Base-by-base conservation (phyloP, 2,113 vertebrate species). In the Hippocampus barbouri region DNA sequence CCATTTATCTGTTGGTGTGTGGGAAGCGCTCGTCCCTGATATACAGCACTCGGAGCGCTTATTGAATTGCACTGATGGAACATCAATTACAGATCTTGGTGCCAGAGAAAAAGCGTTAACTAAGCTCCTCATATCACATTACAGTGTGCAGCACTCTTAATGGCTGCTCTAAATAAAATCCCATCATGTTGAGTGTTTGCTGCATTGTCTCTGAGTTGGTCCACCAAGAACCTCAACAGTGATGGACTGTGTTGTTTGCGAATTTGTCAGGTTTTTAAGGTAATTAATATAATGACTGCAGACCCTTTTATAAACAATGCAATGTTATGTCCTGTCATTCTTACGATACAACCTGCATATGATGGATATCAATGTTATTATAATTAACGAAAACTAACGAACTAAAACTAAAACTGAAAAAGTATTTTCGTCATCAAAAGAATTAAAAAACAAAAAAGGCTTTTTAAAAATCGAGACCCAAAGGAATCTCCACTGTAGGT, bases 51-150 rank as follows among this genome's bases (percentile, higher is more conserved):
- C 88, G 83, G 70, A 83, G 79, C 66, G 72, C 40, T 86, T 86
- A 91, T 88, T 84, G 80, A 88, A 89, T 91, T 91, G 88, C 88
- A 86, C 82, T 85, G 83, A 91, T 89, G 85, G 77, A 87, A 82
- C 85, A 88, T 88, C 79, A 89, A 86, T 86, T 86, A 83, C 77
- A 76, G 75, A 82, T 59, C 68, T 77, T 76, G 66, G 57, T 72
- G 79, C 66, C 70, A 77, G 79, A 83, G 74, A 83, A 74, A 71
- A 68, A 68, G 53, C 43, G 72, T 80, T 80, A 76, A 87, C 79
- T 72, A 75, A 75, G 63, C 76, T 72, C 72, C 73, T 78, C 64
- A 53, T 80, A 87, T 89, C 66, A 68, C 69, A 68, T 87, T 78
- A 78, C 80, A 68, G 71, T 77, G 43, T 75, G 64, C 45, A 61